These are phyloP conservation scores for Scaptomyza flava DNA, from an alignment of 2,888 invertebrate species.

Conservation along the genomic window DNA sequence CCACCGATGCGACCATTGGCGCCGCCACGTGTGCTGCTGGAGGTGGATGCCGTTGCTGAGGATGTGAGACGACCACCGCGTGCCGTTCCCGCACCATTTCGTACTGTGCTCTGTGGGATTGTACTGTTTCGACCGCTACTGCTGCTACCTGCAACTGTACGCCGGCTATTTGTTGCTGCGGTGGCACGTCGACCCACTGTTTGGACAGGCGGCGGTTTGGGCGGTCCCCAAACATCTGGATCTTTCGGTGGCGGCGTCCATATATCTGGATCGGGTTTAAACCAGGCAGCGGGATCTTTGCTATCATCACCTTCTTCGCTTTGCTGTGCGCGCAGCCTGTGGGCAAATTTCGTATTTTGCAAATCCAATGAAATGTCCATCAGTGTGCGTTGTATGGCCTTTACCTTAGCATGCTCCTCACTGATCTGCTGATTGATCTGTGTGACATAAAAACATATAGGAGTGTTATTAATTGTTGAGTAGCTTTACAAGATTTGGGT, in stretches of 20 bases:
- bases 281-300: slow-evolving; percentile 85
- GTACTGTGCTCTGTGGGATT: slow-evolving; percentile 77
- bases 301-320: slow-evolving; percentile 77
- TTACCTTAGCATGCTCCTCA: slow-evolving; percentile 95
- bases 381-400: slow-evolving; percentile 86
- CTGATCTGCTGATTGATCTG: slow-evolving; percentile 95
- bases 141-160: slow-evolving; percentile 38
- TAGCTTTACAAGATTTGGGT: background rate
- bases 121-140: slow-evolving; percentile 69
- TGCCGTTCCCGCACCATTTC: slow-evolving; percentile 58
- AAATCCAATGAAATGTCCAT: slow-evolving; percentile 84
- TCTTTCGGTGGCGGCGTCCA: slow-evolving; percentile 90
- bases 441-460: background rate
- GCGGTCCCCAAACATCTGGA: slow-evolving; percentile 95
- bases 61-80: slow-evolving; percentile 57
- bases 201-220: slow-evolving; percentile 86
- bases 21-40: slow-evolving; percentile 50
- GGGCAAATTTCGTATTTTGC: slow-evolving; percentile 85
- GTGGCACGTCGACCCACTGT: slow-evolving; percentile 76
- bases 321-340: slow-evolving; percentile 82
- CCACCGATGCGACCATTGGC: slow-evolving; percentile 60
- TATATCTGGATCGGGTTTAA: slow-evolving; percentile 90
- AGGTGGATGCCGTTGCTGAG: slow-evolving; percentile 37
- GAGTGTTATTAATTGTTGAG: background rate
- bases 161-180: slow-evolving; percentile 66